Evolutionary conservation across 2,797 vertebrate genomes (phyloP).

Genomic region (Sparus aurata): DNA sequence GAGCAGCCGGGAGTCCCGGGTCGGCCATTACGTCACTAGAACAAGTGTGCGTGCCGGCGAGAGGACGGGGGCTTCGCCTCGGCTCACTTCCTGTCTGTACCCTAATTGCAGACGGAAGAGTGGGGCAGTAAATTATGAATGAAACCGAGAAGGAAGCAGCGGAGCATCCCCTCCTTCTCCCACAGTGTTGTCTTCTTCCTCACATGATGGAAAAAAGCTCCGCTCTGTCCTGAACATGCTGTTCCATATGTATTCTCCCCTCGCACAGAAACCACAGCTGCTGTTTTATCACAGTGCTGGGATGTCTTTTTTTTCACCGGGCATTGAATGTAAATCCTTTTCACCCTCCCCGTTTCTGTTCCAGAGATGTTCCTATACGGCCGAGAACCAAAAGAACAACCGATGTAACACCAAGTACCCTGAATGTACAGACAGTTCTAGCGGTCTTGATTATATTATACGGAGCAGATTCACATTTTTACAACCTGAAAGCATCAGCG

Average conservation of each 20-base stretch:
- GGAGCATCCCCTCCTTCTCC: not conserved
- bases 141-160: conserved; percentile 44
- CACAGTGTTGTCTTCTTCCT: not conserved
- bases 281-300: conserved; percentile 47
- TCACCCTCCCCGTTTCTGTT: not conserved
- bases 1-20: conserved; percentile 53
- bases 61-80: conserved; percentile 22
- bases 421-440: not conserved
- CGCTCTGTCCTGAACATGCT: conserved; percentile 36
- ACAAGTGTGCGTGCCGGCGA: conserved; percentile 28
- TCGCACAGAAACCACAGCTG: conserved; percentile 62
- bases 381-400: not conserved
- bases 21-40: conserved; percentile 33
- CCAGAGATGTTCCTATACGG: conserved; percentile 5
- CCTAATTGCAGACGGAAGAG: conserved; percentile 49
- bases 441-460: no score
- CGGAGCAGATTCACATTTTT: no score
- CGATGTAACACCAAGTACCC: not conserved
- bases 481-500: no score
- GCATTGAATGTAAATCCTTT: conserved; percentile 4
- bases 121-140: conserved; percentile 71
- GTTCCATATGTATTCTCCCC: conserved; percentile 43
- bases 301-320: conserved; percentile 5
- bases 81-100: conserved; percentile 34
- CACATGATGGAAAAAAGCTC: conserved; percentile 17